phyloP scores from a whole-genome alignment of 2,113 vertebrate genomes.

The Oreochromis tanganicae region DNA sequence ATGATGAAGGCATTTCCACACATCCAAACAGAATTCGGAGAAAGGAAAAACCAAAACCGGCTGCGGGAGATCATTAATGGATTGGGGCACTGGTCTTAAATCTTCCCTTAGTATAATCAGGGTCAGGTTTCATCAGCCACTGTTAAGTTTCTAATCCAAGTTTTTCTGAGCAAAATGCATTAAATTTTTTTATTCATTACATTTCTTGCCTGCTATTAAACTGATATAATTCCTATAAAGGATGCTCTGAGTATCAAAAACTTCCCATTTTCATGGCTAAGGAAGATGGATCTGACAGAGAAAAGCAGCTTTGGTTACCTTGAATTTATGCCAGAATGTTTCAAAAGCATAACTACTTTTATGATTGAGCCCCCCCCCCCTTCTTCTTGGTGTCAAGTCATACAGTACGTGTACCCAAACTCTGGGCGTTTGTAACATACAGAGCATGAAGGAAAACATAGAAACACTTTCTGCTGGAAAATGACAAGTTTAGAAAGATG shows the following conservation, averaged over 20 bases:
- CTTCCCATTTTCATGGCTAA: neutral
- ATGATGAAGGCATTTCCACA: constrained; percentile 36
- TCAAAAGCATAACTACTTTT: neutral
- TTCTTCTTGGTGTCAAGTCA: neutral
- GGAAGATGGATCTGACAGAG: neutral
- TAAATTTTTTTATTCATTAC: neutral
- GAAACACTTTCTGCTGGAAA: neutral
- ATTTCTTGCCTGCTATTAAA: neutral
- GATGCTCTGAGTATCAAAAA: neutral
- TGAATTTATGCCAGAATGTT: neutral
- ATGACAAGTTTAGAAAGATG: neutral
- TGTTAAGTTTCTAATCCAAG: neutral
- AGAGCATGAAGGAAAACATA: neutral
- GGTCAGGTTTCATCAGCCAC: neutral
- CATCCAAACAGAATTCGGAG: constrained; percentile 6
- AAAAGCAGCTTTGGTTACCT: neutral
- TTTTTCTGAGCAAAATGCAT: neutral
- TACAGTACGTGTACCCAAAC: neutral
- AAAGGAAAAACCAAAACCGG: neutral
- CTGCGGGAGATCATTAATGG: constrained; percentile 23
- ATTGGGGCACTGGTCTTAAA: neutral
- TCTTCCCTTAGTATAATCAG: neutral
- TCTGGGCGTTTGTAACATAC: neutral
- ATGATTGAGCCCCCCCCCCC: neutral
- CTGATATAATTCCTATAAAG: neutral